These are phyloP conservation scores for Agelas oroides DNA, from an alignment of 37 sponge, comb jelly and placozoan genomes.

Conservation along the genomic window DNA sequence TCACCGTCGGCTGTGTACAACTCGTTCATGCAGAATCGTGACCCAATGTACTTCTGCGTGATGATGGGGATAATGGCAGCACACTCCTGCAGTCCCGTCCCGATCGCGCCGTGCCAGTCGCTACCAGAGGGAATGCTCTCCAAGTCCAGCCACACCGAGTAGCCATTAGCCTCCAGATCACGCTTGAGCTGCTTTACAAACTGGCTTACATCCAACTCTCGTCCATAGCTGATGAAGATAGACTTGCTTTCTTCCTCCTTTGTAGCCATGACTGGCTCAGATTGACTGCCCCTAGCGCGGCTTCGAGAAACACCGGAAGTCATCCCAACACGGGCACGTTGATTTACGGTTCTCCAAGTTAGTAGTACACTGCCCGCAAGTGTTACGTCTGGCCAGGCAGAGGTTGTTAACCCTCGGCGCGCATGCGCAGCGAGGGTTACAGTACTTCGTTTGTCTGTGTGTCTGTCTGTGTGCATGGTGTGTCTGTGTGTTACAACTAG, in stretches of 20 bases:
- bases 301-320: too few relatives aligned
- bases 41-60: constrained; percentile 70
- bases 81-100: constrained; percentile 68
- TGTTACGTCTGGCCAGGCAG: too few relatives aligned
- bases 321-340: too few relatives aligned
- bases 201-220: constrained; percentile 44
- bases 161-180: constrained; percentile 66
- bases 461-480: too few relatives aligned
- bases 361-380: too few relatives aligned
- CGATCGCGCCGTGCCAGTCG: constrained; percentile 87
- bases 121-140: constrained; percentile 64
- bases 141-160: constrained; percentile 78
- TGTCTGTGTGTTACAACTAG: too few relatives aligned
- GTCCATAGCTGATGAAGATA: constrained; percentile 77
- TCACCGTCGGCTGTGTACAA: constrained; percentile 81
- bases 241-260: constrained; percentile 2
- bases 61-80: constrained; percentile 62
- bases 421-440: too few relatives aligned
- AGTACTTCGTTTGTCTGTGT: too few relatives aligned
- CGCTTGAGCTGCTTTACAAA: constrained; percentile 52
- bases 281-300: too few relatives aligned
- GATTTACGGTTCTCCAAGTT: too few relatives aligned
- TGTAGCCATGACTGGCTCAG: too few relatives aligned
- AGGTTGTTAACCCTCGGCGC: too few relatives aligned
- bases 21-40: constrained; percentile 70